Percentiles rank a stretch among this genome's conserved stretches.
phyloP scores from a whole-genome alignment of 2,113 vertebrate species.

The Isichthys henryi region DNA sequence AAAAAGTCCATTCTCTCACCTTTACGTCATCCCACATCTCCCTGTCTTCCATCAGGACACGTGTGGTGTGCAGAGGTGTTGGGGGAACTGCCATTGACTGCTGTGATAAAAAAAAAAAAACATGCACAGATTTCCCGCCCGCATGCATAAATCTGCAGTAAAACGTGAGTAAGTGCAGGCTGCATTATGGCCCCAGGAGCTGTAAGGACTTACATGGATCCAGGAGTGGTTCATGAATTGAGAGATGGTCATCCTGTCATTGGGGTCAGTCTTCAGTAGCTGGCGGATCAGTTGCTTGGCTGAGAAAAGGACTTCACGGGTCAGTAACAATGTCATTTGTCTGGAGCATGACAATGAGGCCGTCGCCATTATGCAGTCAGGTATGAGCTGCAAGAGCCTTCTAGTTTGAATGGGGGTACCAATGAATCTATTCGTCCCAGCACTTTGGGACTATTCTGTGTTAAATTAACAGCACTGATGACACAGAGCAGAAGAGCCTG shows the following conservation, averaged over 20 bases:
- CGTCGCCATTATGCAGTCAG: too few relatives aligned
- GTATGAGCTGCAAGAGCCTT: too few relatives aligned
- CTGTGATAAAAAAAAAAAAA: conserved; percentile 48
- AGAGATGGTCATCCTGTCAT: conserved; percentile 86
- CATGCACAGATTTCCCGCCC: neutral
- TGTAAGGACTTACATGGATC: conserved; percentile 77
- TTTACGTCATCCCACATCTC: conserved; percentile 98
- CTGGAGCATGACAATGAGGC: too few relatives aligned
- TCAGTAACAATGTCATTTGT: neutral
- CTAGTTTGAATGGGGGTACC: too few relatives aligned
- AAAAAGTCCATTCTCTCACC: conserved; percentile 57
- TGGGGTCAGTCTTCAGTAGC: conserved; percentile 91
- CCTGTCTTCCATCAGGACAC: conserved; percentile 87
- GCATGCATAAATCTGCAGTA: conserved; percentile 11
- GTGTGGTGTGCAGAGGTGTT: conserved; percentile 90
- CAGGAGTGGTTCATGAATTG: conserved; percentile 96
- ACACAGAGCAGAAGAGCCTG: neutral
- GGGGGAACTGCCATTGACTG: conserved; percentile 87
- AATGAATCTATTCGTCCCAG: too few relatives aligned
- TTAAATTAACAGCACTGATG: neutral
- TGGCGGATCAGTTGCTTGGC: conserved; percentile 89
- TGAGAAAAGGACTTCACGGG: conserved; percentile 35
- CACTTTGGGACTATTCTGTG: neutral
- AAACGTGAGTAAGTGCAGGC: neutral
- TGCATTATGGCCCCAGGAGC: neutral